A percentile compares a stretch with the other conserved stretches of the same genome.
Evolutionary conservation across 2,113 vertebrate genomes (phyloP).

Genomic region (Ia io): DNA sequence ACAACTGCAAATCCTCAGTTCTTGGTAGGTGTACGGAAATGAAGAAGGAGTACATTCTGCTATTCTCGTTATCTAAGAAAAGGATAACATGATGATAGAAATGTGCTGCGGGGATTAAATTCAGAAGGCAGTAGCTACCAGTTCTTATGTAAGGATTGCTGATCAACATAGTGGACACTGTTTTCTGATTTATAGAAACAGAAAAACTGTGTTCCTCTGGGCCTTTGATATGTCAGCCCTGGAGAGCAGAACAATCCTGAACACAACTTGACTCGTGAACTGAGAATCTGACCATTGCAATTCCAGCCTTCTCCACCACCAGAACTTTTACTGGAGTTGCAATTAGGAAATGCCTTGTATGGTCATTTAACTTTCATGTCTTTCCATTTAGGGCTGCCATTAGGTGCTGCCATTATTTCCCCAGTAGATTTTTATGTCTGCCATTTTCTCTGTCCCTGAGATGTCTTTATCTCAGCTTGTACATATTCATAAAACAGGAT

Average conservation of each 20-base stretch:
- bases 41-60: not conserved
- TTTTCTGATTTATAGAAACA: not conserved
- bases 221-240: not conserved
- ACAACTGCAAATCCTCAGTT: not conserved
- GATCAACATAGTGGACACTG: not conserved
- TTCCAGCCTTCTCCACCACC: not conserved
- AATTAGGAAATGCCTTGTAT: not conserved
- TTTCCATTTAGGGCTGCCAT: not conserved
- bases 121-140: not conserved
- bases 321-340: not conserved
- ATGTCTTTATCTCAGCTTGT: constrained; percentile 25
- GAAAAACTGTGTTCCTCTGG: not conserved
- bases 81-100: not conserved
- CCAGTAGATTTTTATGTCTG: not conserved
- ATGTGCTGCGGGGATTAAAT: not conserved
- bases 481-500: not conserved
- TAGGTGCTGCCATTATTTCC: not conserved
- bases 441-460: not conserved
- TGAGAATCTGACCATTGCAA: not conserved
- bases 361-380: not conserved
- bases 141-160: not conserved
- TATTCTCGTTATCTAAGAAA: not conserved
- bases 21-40: not conserved
- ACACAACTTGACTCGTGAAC: not conserved
- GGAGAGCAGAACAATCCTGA: not conserved